Evolutionary conservation across 2,888 invertebrate genomes (phyloP).

Genomic region (Stramonita haemastoma): DNA sequence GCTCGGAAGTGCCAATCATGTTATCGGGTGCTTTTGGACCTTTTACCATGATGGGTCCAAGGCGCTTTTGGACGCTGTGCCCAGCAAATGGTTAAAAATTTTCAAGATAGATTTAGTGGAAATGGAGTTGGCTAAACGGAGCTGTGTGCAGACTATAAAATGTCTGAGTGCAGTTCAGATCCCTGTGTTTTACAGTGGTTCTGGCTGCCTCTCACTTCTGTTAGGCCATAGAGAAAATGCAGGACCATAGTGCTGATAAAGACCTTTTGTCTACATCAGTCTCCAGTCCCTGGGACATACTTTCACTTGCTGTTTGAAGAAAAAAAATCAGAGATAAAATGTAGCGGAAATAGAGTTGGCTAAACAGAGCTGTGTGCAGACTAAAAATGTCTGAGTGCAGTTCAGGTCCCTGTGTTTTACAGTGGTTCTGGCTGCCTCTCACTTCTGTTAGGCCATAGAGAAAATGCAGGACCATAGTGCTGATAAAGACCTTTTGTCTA

Average conservation of each 20-base stretch:
- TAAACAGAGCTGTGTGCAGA: conserved; percentile 23
- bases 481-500: conserved; percentile 50
- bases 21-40: too few species aligned
- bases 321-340: too few species aligned
- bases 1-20: too few species aligned
- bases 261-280: conserved; percentile 51
- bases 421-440: conserved; percentile 41
- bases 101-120: too few species aligned
- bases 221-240: conserved; percentile 48
- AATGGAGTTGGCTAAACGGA: background rate
- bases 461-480: conserved; percentile 60
- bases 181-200: conserved; percentile 49
- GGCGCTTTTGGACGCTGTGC: too few species aligned
- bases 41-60: too few species aligned
- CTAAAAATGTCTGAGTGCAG: conserved; percentile 26
- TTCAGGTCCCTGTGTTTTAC: conserved; percentile 50
- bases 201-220: conserved; percentile 41
- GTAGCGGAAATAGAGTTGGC: conserved; percentile 3
- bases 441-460: conserved; percentile 43
- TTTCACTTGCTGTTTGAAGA: too few species aligned
- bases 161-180: conserved; percentile 38
- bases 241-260: conserved; percentile 60
- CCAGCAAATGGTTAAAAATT: too few species aligned
- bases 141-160: background rate
- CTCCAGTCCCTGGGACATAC: conserved; percentile 58